A percentile compares a stretch with the other conserved stretches of the same genome.
Conservation (phyloP, 2,113 vertebrate species). For the Brachypteracias leptosomus region DNA sequence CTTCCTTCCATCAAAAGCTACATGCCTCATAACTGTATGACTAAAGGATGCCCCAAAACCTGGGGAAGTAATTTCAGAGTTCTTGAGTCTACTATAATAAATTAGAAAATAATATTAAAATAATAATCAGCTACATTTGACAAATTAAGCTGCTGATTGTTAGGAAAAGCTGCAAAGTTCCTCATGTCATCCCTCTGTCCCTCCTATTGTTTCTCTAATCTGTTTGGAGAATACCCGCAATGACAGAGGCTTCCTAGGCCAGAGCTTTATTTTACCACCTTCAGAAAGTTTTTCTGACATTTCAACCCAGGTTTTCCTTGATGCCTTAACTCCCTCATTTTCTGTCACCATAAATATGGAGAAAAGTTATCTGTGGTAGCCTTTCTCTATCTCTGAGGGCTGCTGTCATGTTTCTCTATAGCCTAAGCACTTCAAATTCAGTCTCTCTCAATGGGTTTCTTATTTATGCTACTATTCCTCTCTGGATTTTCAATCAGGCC, state of each 20-base stretch:
- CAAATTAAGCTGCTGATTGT: neutral
- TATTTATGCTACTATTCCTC: neutral
- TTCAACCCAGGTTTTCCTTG: neutral
- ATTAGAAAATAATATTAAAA: neutral
- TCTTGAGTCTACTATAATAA: neutral
- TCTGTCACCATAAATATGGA: neutral
- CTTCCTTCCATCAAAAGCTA: neutral
- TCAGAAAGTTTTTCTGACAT: neutral
- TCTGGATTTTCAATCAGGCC: neutral
- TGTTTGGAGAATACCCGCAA: neutral
- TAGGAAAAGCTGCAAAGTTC: neutral
- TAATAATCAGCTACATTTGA: neutral
- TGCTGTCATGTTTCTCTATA: neutral
- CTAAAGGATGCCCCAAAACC: neutral
- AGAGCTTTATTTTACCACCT: neutral
- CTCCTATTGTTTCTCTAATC: neutral
- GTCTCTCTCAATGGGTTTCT: neutral
- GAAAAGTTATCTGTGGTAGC: neutral
- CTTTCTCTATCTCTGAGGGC: neutral
- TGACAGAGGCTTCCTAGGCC: neutral
- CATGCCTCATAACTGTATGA: neutral
- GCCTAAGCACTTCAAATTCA: neutral
- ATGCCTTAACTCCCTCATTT: neutral
- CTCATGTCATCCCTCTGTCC: neutral
- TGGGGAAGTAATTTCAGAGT: neutral